Conservation (phyloP, 2,113 vertebrate species). For the Myiozetetes cayanensis region DNA sequence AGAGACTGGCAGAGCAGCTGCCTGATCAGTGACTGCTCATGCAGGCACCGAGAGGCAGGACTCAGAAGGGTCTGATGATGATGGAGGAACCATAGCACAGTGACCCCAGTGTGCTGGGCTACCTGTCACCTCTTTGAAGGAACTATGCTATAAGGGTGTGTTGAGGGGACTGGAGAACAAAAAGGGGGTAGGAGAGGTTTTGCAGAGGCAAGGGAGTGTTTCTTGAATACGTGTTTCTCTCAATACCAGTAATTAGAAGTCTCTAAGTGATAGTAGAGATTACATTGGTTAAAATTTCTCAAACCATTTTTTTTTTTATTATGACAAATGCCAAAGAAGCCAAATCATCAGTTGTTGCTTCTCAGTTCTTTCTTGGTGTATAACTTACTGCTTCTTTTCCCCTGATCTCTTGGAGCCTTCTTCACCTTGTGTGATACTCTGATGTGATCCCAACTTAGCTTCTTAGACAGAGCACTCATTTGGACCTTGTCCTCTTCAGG, state of each 20-base stretch:
- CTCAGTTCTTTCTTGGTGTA: background rate
- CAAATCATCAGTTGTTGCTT: background rate
- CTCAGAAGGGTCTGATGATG: no score
- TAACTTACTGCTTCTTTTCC: background rate
- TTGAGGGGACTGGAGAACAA: no score
- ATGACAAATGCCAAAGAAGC: background rate
- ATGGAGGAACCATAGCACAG: no score
- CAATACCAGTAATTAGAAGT: background rate
- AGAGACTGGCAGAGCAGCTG: background rate
- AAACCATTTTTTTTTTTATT: background rate
- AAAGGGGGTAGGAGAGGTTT: no score
- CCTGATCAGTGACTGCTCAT: background rate
- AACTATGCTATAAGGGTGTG: no score
- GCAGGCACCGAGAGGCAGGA: background rate
- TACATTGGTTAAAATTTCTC: background rate
- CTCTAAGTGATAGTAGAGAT: background rate
- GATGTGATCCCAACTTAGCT: background rate
- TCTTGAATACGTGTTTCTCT: background rate
- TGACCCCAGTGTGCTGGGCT: no score
- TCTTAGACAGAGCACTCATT: background rate
- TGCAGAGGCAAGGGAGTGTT: background rate
- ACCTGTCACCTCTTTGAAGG: no score
- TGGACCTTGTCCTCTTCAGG: background rate
- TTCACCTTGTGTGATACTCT: background rate
- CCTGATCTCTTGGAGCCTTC: background rate